Conservation (phyloP, 2,797 vertebrate genomes). For the Gallinago stenura region DNA sequence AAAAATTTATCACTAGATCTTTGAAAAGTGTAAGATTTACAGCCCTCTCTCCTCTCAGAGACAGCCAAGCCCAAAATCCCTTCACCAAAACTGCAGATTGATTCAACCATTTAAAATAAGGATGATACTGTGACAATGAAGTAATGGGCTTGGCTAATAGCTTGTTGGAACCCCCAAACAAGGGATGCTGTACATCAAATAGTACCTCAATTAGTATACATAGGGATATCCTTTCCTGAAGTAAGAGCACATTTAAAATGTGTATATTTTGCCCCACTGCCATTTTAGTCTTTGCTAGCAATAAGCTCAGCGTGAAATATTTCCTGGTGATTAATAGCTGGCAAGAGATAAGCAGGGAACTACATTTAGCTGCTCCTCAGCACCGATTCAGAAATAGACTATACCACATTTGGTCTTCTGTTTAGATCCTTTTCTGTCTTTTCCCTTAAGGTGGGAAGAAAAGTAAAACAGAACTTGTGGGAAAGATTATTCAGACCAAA, state of each 20-base stretch:
- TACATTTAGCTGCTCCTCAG: neutral
- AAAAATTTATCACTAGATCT: neutral
- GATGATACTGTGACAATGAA: neutral
- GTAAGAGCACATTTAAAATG: neutral
- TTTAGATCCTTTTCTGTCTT: neutral
- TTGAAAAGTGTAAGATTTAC: neutral
- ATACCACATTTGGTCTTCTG: neutral
- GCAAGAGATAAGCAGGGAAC: neutral
- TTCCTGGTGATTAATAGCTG: neutral
- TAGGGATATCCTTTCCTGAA: neutral
- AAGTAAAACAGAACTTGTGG: neutral
- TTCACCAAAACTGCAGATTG: neutral
- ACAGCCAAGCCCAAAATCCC: neutral
- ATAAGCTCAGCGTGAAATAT: neutral
- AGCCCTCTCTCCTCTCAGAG: neutral
- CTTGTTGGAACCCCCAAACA: neutral
- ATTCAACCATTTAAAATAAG: neutral
- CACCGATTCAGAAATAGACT: neutral
- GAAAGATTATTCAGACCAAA: neutral
- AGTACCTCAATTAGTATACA: neutral
- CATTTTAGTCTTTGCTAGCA: neutral
- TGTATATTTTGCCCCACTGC: neutral
- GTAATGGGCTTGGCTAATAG: neutral
- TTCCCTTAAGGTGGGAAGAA: neutral
- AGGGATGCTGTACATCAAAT: fast-evolving